Base-by-base conservation (phyloP, 2,113 vertebrate genomes). In the Cyrtonyx montezumae region DNA sequence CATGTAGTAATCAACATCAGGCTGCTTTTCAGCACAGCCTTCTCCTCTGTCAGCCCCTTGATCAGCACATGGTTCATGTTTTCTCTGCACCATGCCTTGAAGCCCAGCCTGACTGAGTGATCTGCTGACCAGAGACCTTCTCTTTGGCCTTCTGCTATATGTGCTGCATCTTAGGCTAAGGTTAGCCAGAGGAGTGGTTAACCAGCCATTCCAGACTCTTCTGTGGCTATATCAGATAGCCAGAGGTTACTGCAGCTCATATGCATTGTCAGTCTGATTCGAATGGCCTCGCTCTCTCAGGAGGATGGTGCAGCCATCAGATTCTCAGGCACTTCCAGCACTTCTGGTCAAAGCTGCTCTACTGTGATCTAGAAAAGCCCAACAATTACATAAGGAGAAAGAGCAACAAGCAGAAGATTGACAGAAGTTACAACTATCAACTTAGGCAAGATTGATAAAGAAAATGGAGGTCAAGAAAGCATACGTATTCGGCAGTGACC, bases 201-300 rank as follows among this genome's bases (percentile, higher is more conserved):
- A 77, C 9, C 45, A 73, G 8, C 0, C 1, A 0, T 0, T 40
- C 48, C 2, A 0, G 40, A 88, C 90, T 63, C 1, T 42, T 18
- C 49, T 58, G 45, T 45, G 70, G 23, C 36, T 85, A 0, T 43
- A 20, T 76, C 71, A 30, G 55, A 36, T 32, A 79, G 63, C 68
- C 2, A 4, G 65, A 80, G 36, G 61, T 67, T 46, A 34, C 51
- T 8, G 2, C 40, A 19, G 45, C 68, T 85, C 46, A 21, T 0
- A 0, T 30, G 26, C 55, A 74, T 0, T 0, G 25, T 63, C 43
- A 43, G 10, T 13, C 10, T 21, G 43, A 82, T 59, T 80, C 68
- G 84, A 67, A 94, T 5, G 3, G 36, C 36, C 36, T 8, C 21
- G 15, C 28, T 78, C 75, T 85, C 63, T 71, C 45, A 79, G 48